A percentile compares a stretch with the other conserved stretches of the same genome.
Evolutionary conservation across 1,140 invertebrate species (phyloP).

Genomic region (Hetaerina americana): DNA sequence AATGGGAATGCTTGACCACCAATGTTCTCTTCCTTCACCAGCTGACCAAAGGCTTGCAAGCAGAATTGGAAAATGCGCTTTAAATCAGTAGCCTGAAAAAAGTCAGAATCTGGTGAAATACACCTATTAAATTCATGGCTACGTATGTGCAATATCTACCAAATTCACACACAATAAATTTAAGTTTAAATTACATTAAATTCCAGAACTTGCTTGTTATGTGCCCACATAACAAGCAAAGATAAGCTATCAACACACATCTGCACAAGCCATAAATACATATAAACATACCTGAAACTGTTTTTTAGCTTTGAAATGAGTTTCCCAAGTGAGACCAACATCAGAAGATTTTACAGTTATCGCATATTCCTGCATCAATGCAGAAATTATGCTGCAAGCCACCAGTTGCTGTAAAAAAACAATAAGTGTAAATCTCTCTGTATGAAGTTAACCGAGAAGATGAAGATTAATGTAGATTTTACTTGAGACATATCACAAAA

Average conservation of each 20-base stretch:
- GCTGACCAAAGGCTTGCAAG: conserved; percentile 39
- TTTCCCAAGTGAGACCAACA: conserved; percentile 72
- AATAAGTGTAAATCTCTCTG: too few relatives aligned
- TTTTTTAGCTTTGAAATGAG: conserved; percentile 70
- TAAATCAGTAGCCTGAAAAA: conserved; percentile 45
- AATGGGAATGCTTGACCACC: conserved; percentile 36
- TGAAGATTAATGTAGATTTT: too few relatives aligned
- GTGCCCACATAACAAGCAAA: too few relatives aligned
- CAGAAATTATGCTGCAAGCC: conserved; percentile 66
- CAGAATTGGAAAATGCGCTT: conserved; percentile 64
- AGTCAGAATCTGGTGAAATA: too few relatives aligned
- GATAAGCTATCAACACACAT: too few relatives aligned
- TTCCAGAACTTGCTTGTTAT: too few relatives aligned
- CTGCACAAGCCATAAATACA: conserved; percentile 5
- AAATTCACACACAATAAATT: too few relatives aligned
- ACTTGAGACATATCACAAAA: too few relatives aligned
- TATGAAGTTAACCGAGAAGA: too few relatives aligned
- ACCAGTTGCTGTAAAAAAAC: conserved; percentile 43
- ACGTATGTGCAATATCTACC: too few relatives aligned
- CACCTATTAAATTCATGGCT: too few relatives aligned
- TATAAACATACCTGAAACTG: conserved; percentile 53
- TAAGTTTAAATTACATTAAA: too few relatives aligned
- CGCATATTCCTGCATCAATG: conserved; percentile 77
- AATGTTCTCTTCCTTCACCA: conserved; percentile 38
- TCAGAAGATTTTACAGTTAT: conserved; percentile 71